Evolutionary conservation across 2,797 vertebrate genomes (phyloP), one percentile per base, ranked within the genome.

Genomic region (Morus bassanus): DNA sequence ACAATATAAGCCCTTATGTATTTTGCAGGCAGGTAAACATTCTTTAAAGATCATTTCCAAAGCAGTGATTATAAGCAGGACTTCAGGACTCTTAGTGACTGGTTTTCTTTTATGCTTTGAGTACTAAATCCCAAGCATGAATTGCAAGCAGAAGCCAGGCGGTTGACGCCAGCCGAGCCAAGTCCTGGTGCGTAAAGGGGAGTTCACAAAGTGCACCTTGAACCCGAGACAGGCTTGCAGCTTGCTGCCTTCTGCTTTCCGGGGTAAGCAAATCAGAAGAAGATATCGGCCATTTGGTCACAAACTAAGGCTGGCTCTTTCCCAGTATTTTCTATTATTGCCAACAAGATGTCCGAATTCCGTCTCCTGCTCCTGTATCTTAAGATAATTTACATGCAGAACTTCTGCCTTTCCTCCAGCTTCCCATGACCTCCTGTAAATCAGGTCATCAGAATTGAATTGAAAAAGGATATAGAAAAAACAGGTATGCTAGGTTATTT

Each of bases 201-300:
- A 91, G 51, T 35, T 87, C 74, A 64, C 16, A 43, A 84, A 67
- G 28, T 25, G 39, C 72, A 63, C 89, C 77, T 16, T 59, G 50
- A 97, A 61, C 69, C 70, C 13, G 7, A 89, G 27, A 72, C 43
- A 86, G 28, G 37, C 51, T 87, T 83, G 31, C 19, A 72, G 31
- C 57, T 96, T 81, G 27, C 82, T 68, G 24, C 74, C 56, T 92
- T 83, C 86, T 96, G 85, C 94, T 82, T 81, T 95, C 61, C 84
- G 50, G 67, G 88, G 68, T 37, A 77, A 94, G 59, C 82, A 88
- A 77, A 85, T 54, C 92, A 75, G 69, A 11, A 94, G 70, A 91
- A 80, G 43, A 28, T 19, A 68, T 35, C 69, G 81, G 19, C 9
- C 57, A 75, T 80, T 46, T 53, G 33, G 35, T 48, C 35, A 77